Evolutionary conservation across 2,797 vertebrate species (phyloP).

Genomic region (Peromyscus eremicus): DNA sequence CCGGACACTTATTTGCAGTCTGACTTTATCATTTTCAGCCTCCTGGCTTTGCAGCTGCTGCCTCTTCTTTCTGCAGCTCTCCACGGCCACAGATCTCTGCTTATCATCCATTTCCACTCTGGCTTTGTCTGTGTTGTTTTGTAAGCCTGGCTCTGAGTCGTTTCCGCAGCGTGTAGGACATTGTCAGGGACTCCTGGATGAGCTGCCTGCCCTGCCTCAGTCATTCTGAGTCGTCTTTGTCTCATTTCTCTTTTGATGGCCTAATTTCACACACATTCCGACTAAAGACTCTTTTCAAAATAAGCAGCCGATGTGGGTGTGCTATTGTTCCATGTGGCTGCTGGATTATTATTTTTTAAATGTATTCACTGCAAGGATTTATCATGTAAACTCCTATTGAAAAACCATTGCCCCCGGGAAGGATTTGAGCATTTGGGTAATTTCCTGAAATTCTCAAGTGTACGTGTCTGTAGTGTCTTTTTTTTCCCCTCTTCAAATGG

Average conservation of each 20-base stretch:
- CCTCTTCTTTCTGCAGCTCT: slow-evolving; percentile 87
- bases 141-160: slow-evolving; percentile 81
- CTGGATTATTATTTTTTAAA: slow-evolving; percentile 85
- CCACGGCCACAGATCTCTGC: slow-evolving; percentile 86
- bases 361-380: slow-evolving; percentile 85
- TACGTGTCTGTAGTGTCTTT: slow-evolving; percentile 62
- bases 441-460: slow-evolving; percentile 87
- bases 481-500: slow-evolving; percentile 79
- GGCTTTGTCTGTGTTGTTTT: slow-evolving; percentile 86
- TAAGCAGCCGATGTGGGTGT: slow-evolving; percentile 78
- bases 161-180: slow-evolving; percentile 71
- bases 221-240: slow-evolving; percentile 84
- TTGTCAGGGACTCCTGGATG: slow-evolving; percentile 78
- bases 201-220: slow-evolving; percentile 71
- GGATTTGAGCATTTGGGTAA: slow-evolving; percentile 86
- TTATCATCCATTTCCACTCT: slow-evolving; percentile 89
- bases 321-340: slow-evolving; percentile 82
- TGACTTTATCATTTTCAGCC: slow-evolving; percentile 85
- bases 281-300: slow-evolving; percentile 85
- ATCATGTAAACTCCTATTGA: slow-evolving; percentile 86
- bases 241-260: slow-evolving; percentile 85
- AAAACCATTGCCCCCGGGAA: slow-evolving; percentile 84
- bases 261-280: slow-evolving; percentile 87
- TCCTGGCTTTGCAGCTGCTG: slow-evolving; percentile 87
- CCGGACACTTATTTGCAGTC: slow-evolving; percentile 84